Evolutionary conservation across 2,888 invertebrate species (phyloP), one percentile per base, ranked within the genome.

Genomic region (Amorpha juglandis): DNA sequence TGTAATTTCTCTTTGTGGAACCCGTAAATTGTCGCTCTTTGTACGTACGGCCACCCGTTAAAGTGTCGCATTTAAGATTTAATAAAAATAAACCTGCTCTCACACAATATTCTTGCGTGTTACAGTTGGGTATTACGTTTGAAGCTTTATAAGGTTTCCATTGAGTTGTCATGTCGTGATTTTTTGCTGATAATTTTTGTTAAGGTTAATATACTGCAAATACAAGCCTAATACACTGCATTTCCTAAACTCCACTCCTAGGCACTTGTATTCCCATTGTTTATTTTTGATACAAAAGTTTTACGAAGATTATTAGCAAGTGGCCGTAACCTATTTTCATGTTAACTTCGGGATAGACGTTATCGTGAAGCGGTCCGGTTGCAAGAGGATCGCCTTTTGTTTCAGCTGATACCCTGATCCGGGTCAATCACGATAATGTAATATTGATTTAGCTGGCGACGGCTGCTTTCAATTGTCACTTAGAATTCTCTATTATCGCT

Each of bases 11-110:
- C 70, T 76, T 75, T 77, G 74, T 71, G 67, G 76, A 69, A 11
- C 71, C 74, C 68, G 73, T 70, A 77, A 73, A 80, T 81, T 77
- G 81, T 77, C 71, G 73, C 75, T 70, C 79, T 81, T 77, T 78
- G 75, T 76, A 74, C 68, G 75, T 76, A 74, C 67, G 67, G 65
- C 69, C 72, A 73, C 75, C 76, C 77, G 78, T 79, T 58, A 58
- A 58, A 81, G 72, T 73, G 71, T 72, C 70, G 68, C 76, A 78
- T 76, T 76, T 77, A 82, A 81, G 77, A 76, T 75, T 75, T 78
- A 78, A 76, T 79, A 81, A 76, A 74, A 76, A 71, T 76, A 72
- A 78, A 80, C 74, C 78, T 78, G 74, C 72, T 67, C 71, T 68
- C 68, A 68, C 73, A 52, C 68, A 70, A 74, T 68, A 70, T 72